Base-by-base conservation (phyloP, 30 jellyfish, hydroid and myxozoan genomes). In the Catostylus mosaicus region DNA sequence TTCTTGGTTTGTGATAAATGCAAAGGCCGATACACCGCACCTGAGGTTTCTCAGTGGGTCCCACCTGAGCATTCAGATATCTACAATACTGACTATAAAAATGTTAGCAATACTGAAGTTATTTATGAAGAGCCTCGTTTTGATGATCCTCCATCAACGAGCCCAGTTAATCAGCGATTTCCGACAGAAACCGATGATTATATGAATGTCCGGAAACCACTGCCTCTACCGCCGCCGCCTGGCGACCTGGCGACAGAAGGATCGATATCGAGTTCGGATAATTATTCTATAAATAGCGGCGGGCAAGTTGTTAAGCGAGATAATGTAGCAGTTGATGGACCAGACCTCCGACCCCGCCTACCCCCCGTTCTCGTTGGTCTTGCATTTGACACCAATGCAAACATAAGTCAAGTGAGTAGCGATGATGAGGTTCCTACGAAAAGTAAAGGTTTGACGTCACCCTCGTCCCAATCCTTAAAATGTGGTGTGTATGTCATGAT, bases 11-110 rank as follows among this genome's bases (percentile, higher is more conserved):
- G 71, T 16, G 32, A 6, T 8, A 59, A 27, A 59, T 59, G 71
- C 71, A 59, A 23, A 23, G 71, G 19, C 36, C 9, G 5, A 23
- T n/a, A 59, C 23, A 37, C 23, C 23, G 38, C 71, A n/a, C 20
- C 20, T 18, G 71, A 59, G 43, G 38, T 23, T 59, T 27, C 20
- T 59, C n/a, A 59, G 27, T 59, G 71, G 71, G 71, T 59, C 4
- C 5, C 3, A 19, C 71, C 71, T 16, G 38, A 59, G 27, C 9
- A 59, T 23, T 59, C 71, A 10, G 71, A 59, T 1, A 59, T 59
- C 4, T 59, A 59, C 23, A 16, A 16, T 4, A 3, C 63, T 2
- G 1, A 2, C 4, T 2, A 48, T 23, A 16, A 48, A 48, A 48
- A 27, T 48, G 63, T 9, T 16, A 48, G 11, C 24, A 27, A 48